Evolutionary conservation across 2,113 vertebrate genomes (phyloP).

Genomic region (Tragelaphus imberbis): DNA sequence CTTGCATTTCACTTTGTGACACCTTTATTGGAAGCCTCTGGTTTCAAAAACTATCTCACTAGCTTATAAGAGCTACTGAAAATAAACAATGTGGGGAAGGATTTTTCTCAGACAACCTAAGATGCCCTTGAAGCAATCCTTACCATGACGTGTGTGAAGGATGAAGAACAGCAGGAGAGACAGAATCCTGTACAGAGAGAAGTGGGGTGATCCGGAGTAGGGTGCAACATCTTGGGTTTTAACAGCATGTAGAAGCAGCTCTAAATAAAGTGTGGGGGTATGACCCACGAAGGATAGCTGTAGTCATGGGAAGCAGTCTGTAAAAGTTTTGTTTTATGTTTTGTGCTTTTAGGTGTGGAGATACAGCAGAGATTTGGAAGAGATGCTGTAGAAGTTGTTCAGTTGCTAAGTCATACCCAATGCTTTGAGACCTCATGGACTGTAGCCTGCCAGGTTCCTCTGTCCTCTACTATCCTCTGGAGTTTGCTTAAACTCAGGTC

Average conservation of each 20-base stretch:
- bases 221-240: background rate
- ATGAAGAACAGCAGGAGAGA: background rate
- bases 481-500: background rate
- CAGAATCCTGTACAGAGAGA: background rate
- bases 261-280: background rate
- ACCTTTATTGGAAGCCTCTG: background rate
- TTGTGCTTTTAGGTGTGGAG: background rate
- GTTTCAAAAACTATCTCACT: background rate
- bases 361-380: background rate
- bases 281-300: background rate
- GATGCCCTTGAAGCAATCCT: background rate
- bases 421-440: background rate
- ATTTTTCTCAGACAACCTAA: background rate
- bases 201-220: background rate
- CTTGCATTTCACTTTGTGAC: background rate
- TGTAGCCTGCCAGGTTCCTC: background rate
- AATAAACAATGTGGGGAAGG: background rate
- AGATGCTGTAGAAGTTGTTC: background rate
- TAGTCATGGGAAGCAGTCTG: background rate
- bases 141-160: background rate
- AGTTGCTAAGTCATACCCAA: background rate
- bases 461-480: background rate
- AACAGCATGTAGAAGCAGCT: background rate
- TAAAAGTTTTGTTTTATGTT: background rate
- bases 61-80: background rate